A percentile compares a stretch with the other conserved stretches of the same genome.
phyloP scores from a whole-genome alignment of 2,888 invertebrate species.

The Machimus rusticus region DNA sequence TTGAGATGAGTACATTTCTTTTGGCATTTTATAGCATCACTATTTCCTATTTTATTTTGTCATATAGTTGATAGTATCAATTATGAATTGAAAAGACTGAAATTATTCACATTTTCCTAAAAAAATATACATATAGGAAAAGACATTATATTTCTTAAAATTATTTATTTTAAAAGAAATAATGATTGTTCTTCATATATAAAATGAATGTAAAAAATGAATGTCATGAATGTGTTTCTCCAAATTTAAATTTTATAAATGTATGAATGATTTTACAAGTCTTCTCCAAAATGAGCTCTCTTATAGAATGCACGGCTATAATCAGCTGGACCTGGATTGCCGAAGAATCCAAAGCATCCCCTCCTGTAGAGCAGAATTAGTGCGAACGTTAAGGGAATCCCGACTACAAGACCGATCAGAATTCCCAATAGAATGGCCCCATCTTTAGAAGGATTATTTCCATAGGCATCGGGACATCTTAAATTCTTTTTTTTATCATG shows the following conservation, averaged over 20 bases:
- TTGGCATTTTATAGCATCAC: too few species aligned
- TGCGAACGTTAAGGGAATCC: slow-evolving; percentile 72
- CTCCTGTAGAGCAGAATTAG: slow-evolving; percentile 70
- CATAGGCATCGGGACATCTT: slow-evolving; percentile 73
- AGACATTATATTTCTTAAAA: not conserved
- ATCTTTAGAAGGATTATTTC: slow-evolving; percentile 72
- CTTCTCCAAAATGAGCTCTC: slow-evolving; percentile 62
- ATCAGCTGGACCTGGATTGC: slow-evolving; percentile 67
- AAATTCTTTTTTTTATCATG: slow-evolving; percentile 67
- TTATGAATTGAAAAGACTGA: too few species aligned
- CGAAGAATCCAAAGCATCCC: slow-evolving; percentile 70
- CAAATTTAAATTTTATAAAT: not conserved
- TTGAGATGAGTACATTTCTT: too few species aligned
- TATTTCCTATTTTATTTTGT: too few species aligned
- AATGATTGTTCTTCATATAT: not conserved
- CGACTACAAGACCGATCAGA: slow-evolving; percentile 69
- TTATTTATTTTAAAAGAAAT: not conserved
- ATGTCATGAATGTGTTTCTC: not conserved
- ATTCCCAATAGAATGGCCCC: slow-evolving; percentile 74
- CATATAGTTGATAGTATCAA: too few species aligned
- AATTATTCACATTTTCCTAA: too few species aligned
- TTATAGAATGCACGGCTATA: slow-evolving; percentile 77
- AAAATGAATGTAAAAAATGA: not conserved
- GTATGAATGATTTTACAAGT: not conserved
- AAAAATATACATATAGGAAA: not conserved